phyloP scores from a whole-genome alignment of 1,140 invertebrate species.

The Ceratina japonica region DNA sequence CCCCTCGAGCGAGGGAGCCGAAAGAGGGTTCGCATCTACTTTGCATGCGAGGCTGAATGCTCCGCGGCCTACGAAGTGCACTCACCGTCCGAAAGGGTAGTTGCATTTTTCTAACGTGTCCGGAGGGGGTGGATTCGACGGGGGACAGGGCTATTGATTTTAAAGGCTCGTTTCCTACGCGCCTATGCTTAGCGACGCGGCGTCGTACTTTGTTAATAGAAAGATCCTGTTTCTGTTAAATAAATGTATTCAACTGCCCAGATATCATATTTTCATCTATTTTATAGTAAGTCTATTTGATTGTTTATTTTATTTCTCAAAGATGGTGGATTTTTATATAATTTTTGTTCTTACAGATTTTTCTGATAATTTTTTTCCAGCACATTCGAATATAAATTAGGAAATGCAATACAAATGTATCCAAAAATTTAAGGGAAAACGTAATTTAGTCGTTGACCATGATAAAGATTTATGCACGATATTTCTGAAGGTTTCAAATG shows the following conservation, averaged over 20 bases:
- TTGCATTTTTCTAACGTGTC: slow-evolving; percentile 62
- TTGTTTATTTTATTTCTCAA: no score
- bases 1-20: slow-evolving; percentile 25
- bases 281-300: not conserved
- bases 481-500: no score
- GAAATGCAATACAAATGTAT: no score
- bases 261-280: no score
- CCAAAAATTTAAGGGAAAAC: no score
- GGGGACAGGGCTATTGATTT: slow-evolving; percentile 71
- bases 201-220: slow-evolving; percentile 15
- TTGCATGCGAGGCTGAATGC: slow-evolving; percentile 62
- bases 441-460: no score
- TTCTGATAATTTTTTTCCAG: no score
- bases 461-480: no score
- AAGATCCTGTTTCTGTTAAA: not conserved
- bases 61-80: slow-evolving; percentile 66
- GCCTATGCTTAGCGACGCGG: slow-evolving; percentile 19
- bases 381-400: no score
- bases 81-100: slow-evolving; percentile 55
- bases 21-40: slow-evolving; percentile 42
- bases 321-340: no score
- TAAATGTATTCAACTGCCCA: not conserved
- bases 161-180: slow-evolving; percentile 64
- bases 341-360: no score
- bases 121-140: slow-evolving; percentile 45